Conservation (phyloP, 2,888 invertebrate genomes). For the Drosophila greeni region DNA sequence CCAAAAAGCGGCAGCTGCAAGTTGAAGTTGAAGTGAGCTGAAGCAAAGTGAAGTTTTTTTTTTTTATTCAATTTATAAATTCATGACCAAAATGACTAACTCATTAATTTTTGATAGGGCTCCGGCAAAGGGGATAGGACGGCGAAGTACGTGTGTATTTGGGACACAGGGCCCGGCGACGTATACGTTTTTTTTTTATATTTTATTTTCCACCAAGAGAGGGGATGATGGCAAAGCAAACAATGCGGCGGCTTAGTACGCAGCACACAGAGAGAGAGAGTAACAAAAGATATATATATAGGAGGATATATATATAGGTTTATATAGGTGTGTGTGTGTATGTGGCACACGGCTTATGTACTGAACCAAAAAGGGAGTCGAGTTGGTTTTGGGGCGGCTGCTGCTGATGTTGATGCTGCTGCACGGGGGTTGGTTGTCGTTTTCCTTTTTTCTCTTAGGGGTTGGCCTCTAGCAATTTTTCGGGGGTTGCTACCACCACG, state of each 20-base stretch:
- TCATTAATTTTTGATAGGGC: slow-evolving; percentile 71
- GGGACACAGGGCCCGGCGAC: slow-evolving; percentile 50
- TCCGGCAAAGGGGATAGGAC: slow-evolving; percentile 3
- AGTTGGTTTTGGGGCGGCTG: slow-evolving; percentile 49
- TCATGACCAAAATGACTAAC: slow-evolving; percentile 72
- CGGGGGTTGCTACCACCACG: slow-evolving; percentile 55
- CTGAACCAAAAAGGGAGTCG: slow-evolving; percentile 25
- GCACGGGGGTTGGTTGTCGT: slow-evolving; percentile 59
- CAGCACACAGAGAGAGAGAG: slow-evolving; percentile 26
- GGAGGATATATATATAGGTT: slow-evolving; percentile 7
- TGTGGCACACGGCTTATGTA: slow-evolving; percentile 16
- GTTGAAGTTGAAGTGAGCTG: neutral
- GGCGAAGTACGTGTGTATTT: slow-evolving; percentile 47
- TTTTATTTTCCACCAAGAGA: neutral
- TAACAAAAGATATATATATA: slow-evolving; percentile 11
- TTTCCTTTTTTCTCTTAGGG: slow-evolving; percentile 47
- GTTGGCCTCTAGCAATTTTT: slow-evolving; percentile 39
- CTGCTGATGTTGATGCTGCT: slow-evolving; percentile 23
- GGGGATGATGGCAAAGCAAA: slow-evolving; percentile 51
- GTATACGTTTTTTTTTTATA: neutral
- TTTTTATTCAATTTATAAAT: slow-evolving; percentile 72
- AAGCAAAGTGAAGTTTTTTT: slow-evolving; percentile 65
- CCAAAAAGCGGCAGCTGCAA: slow-evolving; percentile 62
- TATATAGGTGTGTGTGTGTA: neutral
- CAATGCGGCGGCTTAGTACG: slow-evolving; percentile 65